Evolutionary conservation across 2,888 invertebrate species (phyloP), one percentile per base, ranked within the genome.

Genomic region (Euproctis similis): DNA sequence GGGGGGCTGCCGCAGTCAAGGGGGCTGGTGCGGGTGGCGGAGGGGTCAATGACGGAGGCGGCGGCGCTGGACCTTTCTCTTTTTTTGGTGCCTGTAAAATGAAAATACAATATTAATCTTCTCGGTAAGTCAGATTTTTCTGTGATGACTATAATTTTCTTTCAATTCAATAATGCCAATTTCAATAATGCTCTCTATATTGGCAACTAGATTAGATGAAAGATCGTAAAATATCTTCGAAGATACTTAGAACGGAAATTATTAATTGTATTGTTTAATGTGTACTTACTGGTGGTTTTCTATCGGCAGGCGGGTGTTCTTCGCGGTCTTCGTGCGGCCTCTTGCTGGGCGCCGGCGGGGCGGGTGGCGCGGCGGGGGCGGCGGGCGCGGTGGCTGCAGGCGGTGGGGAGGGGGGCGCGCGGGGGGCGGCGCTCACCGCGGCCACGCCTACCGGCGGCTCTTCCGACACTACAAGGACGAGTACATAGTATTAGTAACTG

Each of bases 61-160:
- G 46, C 7, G 92, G 94, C 23, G 92, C 94, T 34, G 92, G 93
- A 36, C 94, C 94, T 69, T 94, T 94, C 58, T 93, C 93, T 65
- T 91, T 92, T 73, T 92, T 93, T 38, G 90, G 88, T 59, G 88
- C 86, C 90, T 91, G 58, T 0, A 8, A n/a, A 17, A 2, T 17
- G 4, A 17, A 17, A n/a, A n/a, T n/a, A 2, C 6, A 17, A 17
- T 17, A 17, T 17, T 17, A n/a, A n/a, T n/a, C n/a, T n/a, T n/a
- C n/a, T n/a, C n/a, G n/a, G n/a, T n/a, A n/a, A n/a, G n/a, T n/a
- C n/a, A n/a, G n/a, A n/a, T n/a, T n/a, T n/a, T n/a, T n/a, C n/a
- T n/a, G n/a, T n/a, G n/a, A n/a, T n/a, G n/a, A n/a, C n/a, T n/a
- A n/a, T n/a, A n/a, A n/a, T n/a, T n/a, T n/a, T n/a, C n/a, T n/a